Conservation (phyloP, 2,113 vertebrate species). For the Psammodynastes pulverulentus region DNA sequence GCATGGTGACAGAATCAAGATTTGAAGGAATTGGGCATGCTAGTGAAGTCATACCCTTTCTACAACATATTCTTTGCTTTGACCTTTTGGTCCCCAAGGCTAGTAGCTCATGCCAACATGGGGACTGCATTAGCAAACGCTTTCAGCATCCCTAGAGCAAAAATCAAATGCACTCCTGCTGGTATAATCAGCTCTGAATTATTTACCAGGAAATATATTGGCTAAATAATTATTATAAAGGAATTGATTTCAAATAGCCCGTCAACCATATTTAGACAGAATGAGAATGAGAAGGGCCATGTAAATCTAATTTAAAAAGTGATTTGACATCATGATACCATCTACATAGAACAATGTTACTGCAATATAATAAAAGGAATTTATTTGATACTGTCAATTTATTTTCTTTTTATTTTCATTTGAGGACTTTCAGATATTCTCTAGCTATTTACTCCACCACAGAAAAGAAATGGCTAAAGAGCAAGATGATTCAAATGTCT, state of each 20-base stretch:
- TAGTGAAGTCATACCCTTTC: neutral
- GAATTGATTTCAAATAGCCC: slow-evolving; percentile 8
- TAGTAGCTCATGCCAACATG: neutral
- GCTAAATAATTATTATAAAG: slow-evolving; percentile 53
- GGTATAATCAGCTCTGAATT: neutral
- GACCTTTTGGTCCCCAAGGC: neutral
- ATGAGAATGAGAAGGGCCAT: slow-evolving; percentile 30
- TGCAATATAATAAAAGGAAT: slow-evolving; percentile 8
- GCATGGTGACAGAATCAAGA: neutral
- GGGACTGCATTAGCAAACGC: neutral
- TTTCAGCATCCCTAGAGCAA: neutral
- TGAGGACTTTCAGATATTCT: slow-evolving; percentile 19
- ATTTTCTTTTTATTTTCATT: slow-evolving; percentile 22
- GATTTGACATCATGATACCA: slow-evolving; percentile 36
- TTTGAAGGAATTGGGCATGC: neutral
- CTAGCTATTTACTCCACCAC: slow-evolving; percentile 27
- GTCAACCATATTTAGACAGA: slow-evolving; percentile 28
- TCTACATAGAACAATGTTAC: slow-evolving; percentile 25
- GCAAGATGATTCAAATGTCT: slow-evolving; percentile 43
- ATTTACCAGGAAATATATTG: slow-evolving; percentile 47
- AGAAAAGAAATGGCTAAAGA: slow-evolving; percentile 45
- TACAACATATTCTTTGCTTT: neutral
- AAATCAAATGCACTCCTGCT: neutral
- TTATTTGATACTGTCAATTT: slow-evolving; percentile 17
- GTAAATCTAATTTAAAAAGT: slow-evolving; percentile 37